phyloP scores from a whole-genome alignment of 2,797 vertebrate genomes.

The Falco berigora region DNA sequence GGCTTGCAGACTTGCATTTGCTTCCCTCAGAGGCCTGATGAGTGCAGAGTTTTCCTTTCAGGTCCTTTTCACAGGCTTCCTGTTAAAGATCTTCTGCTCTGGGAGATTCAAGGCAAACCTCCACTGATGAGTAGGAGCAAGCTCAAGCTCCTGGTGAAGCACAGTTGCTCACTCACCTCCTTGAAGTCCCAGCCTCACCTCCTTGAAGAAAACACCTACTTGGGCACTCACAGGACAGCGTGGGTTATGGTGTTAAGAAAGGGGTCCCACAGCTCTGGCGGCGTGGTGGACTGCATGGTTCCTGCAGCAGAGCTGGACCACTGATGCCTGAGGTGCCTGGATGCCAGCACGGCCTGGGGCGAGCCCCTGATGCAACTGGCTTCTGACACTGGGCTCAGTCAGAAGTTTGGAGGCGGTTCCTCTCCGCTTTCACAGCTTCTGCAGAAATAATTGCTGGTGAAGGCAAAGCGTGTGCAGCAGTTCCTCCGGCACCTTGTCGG shows the following conservation, averaged over 20 bases:
- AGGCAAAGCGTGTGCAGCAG: rapidly evolving
- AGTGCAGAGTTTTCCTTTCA: neutral
- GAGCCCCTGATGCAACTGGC: neutral
- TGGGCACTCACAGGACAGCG: neutral
- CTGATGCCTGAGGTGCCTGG: rapidly evolving
- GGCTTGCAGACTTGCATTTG: neutral
- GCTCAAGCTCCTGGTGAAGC: neutral
- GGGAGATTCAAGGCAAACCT: neutral
- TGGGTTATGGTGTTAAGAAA: neutral
- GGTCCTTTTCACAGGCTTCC: neutral
- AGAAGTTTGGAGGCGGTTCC: neutral
- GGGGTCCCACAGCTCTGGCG: neutral
- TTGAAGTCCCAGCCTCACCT: neutral
- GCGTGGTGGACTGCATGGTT: neutral
- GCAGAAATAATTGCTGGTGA: neutral
- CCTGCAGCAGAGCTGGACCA: neutral
- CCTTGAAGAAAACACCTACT: neutral
- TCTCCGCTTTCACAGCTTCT: neutral
- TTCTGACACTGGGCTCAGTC: neutral
- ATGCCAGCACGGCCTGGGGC: rapidly evolving
- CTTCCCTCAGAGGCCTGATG: neutral
- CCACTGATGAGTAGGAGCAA: neutral
- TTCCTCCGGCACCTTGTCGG: neutral
- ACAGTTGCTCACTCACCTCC: neutral
- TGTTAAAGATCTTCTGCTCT: neutral